A percentile compares a stretch with the other conserved stretches of the same genome.
phyloP scores from a whole-genome alignment of 2,888 invertebrate genomes.

The Patella depressa region DNA sequence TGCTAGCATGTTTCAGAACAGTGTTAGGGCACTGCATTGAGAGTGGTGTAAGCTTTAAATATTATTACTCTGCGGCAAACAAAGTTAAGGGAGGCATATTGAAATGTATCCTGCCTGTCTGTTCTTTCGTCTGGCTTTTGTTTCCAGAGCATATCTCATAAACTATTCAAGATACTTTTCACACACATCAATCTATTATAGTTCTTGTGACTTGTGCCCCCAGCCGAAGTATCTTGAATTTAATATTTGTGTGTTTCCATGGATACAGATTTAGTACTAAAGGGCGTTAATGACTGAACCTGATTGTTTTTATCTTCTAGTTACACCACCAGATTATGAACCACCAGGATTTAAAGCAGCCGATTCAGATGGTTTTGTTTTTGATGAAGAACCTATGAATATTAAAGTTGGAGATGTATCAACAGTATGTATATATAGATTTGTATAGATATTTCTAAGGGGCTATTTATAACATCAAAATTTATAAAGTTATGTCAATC shows the following conservation, averaged over 20 bases:
- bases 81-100: background rate
- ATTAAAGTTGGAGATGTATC: slow-evolving; percentile 71
- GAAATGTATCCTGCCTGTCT: background rate
- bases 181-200: background rate
- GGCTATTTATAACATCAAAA: background rate
- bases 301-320: slow-evolving; percentile 47
- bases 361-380: slow-evolving; percentile 60
- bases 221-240: background rate
- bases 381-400: slow-evolving; percentile 68
- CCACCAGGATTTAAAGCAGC: slow-evolving; percentile 71
- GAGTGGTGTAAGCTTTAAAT: no score
- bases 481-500: background rate
- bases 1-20: no score
- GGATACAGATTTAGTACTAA: no score
- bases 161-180: no score
- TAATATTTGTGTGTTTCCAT: background rate
- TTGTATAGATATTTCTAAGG: no score
- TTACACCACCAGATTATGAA: slow-evolving; percentile 72
- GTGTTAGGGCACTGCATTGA: no score
- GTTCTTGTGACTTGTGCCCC: background rate
- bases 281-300: no score
- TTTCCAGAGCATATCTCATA: no score
- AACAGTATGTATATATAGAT: slow-evolving; percentile 58
- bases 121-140: no score
- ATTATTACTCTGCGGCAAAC: no score